These are phyloP conservation scores for Lampris megalopsis DNA, from an alignment of 2,113 vertebrate genomes.

Conservation along the genomic window DNA sequence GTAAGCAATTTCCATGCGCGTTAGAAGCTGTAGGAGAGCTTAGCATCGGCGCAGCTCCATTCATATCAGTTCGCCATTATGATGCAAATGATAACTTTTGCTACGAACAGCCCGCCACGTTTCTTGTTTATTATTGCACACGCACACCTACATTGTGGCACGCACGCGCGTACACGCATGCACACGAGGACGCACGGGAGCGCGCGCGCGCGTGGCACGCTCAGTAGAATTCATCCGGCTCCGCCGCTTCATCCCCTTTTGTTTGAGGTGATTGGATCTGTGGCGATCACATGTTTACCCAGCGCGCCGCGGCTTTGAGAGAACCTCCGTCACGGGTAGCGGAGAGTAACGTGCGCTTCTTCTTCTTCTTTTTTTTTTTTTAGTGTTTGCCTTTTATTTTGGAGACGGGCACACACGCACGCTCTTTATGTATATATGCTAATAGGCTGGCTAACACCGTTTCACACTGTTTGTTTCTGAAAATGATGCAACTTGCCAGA, in stretches of 20 bases:
- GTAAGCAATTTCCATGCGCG: conserved; percentile 74
- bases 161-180: conserved; percentile 29
- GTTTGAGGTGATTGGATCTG: conserved; percentile 81
- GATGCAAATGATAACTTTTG: conserved; percentile 82
- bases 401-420: conserved; percentile 71
- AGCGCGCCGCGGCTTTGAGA: conserved; percentile 78
- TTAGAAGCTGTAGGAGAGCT: conserved; percentile 58
- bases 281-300: conserved; percentile 80
- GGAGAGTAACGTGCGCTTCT: conserved; percentile 73
- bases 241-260: conserved; percentile 75
- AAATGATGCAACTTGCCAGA: conserved; percentile 85
- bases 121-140: conserved; percentile 45
- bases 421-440: conserved; percentile 79
- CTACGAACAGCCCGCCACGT: conserved; percentile 44
- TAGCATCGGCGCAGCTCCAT: conserved; percentile 66
- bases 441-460: conserved; percentile 79
- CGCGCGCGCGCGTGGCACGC: neutral
- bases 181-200: neutral
- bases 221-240: conserved; percentile 58
- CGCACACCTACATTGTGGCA: conserved; percentile 65
- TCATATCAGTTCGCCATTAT: conserved; percentile 78
- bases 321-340: conserved; percentile 79
- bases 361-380: too few species aligned
- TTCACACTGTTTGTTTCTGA: conserved; percentile 81
- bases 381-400: conserved; percentile 80